phyloP scores from a whole-genome alignment of 2,113 vertebrate genomes.

The Rhizomys pruinosus region DNA sequence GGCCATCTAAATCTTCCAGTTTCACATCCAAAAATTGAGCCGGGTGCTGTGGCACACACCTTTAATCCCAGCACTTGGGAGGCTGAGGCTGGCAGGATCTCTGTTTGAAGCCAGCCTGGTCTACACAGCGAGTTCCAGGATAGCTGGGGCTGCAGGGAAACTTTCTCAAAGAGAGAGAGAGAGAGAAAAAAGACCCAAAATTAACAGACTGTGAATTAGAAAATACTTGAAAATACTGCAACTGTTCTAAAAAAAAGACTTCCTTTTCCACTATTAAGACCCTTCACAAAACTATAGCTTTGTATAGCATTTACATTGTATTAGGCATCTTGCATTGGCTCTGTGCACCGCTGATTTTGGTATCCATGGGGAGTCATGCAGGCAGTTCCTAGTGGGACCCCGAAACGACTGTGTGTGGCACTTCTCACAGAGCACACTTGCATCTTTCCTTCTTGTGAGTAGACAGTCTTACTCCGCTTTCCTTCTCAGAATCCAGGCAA shows the following conservation, averaged over 20 bases:
- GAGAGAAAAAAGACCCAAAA: no score
- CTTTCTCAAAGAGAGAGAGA: no score
- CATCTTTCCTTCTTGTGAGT: background rate
- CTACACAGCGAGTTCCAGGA: no score
- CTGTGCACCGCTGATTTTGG: background rate
- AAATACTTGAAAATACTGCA: background rate
- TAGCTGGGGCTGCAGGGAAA: no score
- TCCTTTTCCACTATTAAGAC: background rate
- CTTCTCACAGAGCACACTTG: background rate
- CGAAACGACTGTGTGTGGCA: background rate
- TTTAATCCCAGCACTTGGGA: no score
- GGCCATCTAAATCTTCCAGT: background rate
- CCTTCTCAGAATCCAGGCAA: conserved; percentile 16
- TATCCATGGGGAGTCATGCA: background rate
- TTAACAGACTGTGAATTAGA: background rate
- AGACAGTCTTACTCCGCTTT: conserved; percentile 25
- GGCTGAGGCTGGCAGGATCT: no score
- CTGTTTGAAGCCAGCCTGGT: no score
- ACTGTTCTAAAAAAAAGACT: background rate
- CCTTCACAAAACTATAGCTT: background rate
- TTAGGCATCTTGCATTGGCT: background rate
- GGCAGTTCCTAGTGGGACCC: no score
- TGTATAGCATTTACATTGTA: background rate
- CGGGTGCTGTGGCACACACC: no score
- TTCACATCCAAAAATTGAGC: background rate